phyloP scores from a whole-genome alignment of 2,888 invertebrate genomes.

The Thera britannica region DNA sequence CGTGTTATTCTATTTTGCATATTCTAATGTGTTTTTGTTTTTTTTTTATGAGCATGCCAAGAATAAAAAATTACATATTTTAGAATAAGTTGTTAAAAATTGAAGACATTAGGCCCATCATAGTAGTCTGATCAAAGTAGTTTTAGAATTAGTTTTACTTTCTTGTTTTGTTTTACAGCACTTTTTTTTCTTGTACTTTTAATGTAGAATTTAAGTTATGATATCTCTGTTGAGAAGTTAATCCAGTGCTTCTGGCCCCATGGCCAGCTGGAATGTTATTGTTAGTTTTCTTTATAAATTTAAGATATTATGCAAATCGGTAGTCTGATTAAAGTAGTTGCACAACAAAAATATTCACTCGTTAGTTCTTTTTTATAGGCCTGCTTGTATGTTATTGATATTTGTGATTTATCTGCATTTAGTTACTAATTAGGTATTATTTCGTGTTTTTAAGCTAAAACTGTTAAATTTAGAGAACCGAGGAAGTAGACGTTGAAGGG shows the following conservation, averaged over 20 bases:
- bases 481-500: slow-evolving; percentile 1
- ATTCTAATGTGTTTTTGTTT: background rate
- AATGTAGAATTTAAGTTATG: background rate
- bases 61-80: slow-evolving; percentile 7
- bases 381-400: background rate
- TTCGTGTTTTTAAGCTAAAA: slow-evolving; percentile 6
- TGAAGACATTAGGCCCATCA: slow-evolving; percentile 11
- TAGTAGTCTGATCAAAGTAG: slow-evolving; percentile 18
- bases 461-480: slow-evolving; percentile 8
- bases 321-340: too few relatives aligned
- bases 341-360: too few relatives aligned
- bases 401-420: slow-evolving; percentile 28
- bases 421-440: slow-evolving; percentile 13
- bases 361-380: background rate
- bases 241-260: background rate
- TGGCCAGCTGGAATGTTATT: background rate
- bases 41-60: slow-evolving; percentile 1
- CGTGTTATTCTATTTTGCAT: background rate
- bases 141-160: slow-evolving; percentile 2
- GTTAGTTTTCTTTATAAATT: background rate
- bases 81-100: slow-evolving; percentile 8
- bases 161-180: background rate
- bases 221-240: background rate
- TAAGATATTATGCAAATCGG: too few relatives aligned
- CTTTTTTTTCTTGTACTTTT: background rate